Evolutionary conservation across 2,888 invertebrate species (phyloP).

Genomic region (Tetramorium bicarinatum): DNA sequence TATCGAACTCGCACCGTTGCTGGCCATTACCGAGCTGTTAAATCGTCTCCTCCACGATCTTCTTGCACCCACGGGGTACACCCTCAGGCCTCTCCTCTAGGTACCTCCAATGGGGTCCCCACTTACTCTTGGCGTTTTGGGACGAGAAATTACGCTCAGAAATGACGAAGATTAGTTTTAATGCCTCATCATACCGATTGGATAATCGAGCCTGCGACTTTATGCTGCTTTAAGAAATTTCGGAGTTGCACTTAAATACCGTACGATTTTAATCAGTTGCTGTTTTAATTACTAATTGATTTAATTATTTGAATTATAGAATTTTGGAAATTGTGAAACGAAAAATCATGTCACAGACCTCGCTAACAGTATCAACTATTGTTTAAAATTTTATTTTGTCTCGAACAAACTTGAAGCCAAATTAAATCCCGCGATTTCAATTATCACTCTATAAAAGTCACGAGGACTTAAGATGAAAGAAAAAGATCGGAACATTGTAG

Average conservation of each 20-base stretch:
- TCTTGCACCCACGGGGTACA: conserved; percentile 18
- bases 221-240: background rate
- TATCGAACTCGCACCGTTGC: conserved; percentile 36
- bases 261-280: background rate
- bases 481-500: conserved; percentile 8
- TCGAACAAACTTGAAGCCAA: background rate
- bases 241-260: background rate
- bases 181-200: conserved; percentile 32
- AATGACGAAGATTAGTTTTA: conserved; percentile 37
- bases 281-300: background rate
- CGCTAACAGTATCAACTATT: background rate
- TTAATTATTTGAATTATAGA: conserved; percentile 6
- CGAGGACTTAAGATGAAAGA: background rate
- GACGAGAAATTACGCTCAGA: conserved; percentile 19
- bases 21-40: conserved; percentile 52
- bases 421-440: background rate
- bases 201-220: conserved; percentile 20
- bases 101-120: background rate
- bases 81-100: background rate
- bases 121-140: conserved; percentile 6
- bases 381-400: background rate
- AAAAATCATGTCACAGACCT: background rate
- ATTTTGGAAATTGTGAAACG: background rate
- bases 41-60: conserved; percentile 42
- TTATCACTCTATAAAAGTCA: background rate